These are phyloP conservation scores for Lasioglossum marginatum DNA, from an alignment of 2,888 invertebrate species.

Conservation along the genomic window DNA sequence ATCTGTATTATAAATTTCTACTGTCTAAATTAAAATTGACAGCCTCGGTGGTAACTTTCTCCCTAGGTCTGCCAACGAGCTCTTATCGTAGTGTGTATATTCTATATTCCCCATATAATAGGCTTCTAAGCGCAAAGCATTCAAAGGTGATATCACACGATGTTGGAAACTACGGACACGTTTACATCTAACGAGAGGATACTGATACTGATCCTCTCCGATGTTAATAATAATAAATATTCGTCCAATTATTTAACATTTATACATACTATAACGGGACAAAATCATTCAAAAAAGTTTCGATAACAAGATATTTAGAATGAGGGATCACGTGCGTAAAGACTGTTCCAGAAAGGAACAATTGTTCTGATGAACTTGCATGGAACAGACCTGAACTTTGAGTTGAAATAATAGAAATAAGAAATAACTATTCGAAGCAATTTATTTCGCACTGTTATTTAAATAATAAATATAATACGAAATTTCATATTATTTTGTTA, in stretches of 20 bases:
- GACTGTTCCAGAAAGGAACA: background rate
- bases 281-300: background rate
- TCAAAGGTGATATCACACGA: background rate
- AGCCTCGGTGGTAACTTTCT: background rate
- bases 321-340: background rate
- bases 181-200: background rate
- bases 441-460: no score
- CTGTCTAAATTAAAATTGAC: background rate
- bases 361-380: background rate
- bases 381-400: no score
- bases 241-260: background rate
- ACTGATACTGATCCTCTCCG: no score
- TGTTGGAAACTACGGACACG: background rate
- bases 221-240: background rate
- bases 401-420: no score
- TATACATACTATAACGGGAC: background rate
- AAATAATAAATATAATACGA: no score
- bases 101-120: background rate
- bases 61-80: background rate
- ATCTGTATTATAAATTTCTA: background rate
- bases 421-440: no score
- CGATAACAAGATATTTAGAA: no score
- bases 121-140: background rate
- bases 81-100: conserved; percentile 4
- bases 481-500: no score